phyloP scores from a whole-genome alignment of 2,797 vertebrate genomes.

The Meda fulgida region DNA sequence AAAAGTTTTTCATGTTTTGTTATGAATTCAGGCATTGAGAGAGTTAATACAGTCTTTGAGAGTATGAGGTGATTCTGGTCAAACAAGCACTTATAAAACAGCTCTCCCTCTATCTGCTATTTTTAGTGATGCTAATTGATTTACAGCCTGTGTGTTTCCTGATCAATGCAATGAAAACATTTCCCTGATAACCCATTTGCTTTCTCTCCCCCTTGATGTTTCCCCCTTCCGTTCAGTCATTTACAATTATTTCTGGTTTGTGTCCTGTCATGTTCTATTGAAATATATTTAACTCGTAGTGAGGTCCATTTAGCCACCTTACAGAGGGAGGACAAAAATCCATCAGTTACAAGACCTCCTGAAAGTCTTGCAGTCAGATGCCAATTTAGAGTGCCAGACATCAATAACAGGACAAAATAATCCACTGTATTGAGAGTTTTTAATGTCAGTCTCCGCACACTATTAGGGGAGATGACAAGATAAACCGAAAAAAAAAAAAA shows the following conservation, averaged over 20 bases:
- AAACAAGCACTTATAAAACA: conserved; percentile 44
- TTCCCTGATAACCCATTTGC: conserved; percentile 6
- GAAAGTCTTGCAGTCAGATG: conserved; percentile 3
- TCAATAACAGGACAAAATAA: conserved; percentile 4
- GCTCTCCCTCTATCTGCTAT: conserved; percentile 28
- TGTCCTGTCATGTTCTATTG: background rate
- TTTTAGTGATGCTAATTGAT: conserved; percentile 54
- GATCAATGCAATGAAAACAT: conserved; percentile 43
- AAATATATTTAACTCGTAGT: background rate
- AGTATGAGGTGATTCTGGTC: conserved; percentile 18
- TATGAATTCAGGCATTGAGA: background rate
- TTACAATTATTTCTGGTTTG: conserved; percentile 12
- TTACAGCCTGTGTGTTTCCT: conserved; percentile 24
- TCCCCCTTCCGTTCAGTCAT: background rate
- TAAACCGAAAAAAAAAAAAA: background rate
- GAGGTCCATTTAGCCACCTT: background rate
- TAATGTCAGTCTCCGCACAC: background rate
- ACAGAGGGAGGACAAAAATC: background rate
- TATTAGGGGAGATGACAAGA: background rate
- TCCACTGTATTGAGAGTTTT: background rate
- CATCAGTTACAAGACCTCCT: background rate
- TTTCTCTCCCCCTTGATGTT: background rate
- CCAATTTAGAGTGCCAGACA: background rate
- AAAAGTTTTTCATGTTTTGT: background rate
- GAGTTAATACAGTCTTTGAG: background rate